Evolutionary conservation across 1,140 invertebrate species (phyloP).

Genomic region (Oscheius sp.): DNA sequence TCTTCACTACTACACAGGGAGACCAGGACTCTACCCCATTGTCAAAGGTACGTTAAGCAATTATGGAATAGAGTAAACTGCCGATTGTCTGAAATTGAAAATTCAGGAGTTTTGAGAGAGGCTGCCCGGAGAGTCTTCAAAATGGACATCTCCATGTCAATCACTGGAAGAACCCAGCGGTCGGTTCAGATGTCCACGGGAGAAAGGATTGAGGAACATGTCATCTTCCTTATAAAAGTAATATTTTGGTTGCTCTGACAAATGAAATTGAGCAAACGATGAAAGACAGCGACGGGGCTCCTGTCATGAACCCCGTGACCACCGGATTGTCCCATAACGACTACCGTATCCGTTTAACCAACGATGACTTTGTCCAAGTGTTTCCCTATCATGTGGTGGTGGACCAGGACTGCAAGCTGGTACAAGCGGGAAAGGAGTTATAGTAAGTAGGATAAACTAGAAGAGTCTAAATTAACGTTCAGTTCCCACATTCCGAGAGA

Average conservation of each 20-base stretch:
- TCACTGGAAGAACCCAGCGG: slow-evolving; percentile 38
- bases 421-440: slow-evolving; percentile 55
- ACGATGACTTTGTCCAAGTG: slow-evolving; percentile 38
- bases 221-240: slow-evolving; percentile 45
- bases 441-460: slow-evolving; percentile 28
- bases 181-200: slow-evolving; percentile 45
- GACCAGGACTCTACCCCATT: slow-evolving; percentile 61
- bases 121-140: slow-evolving; percentile 47
- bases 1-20: slow-evolving; percentile 62
- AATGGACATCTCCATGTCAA: slow-evolving; percentile 38
- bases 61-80: neutral
- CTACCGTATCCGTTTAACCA: slow-evolving; percentile 26
- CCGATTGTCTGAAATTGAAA: neutral
- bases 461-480: neutral
- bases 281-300: neutral
- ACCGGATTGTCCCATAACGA: slow-evolving; percentile 7
- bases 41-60: slow-evolving; percentile 60
- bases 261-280: neutral
- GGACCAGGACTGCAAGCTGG: slow-evolving; percentile 56
- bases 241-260: neutral
- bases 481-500: slow-evolving; percentile 49
- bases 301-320: slow-evolving; percentile 21
- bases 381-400: slow-evolving; percentile 64
- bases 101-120: slow-evolving; percentile 46
- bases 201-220: slow-evolving; percentile 44